Conservation (phyloP, 2,888 invertebrate genomes). For the Cabera pusaria region DNA sequence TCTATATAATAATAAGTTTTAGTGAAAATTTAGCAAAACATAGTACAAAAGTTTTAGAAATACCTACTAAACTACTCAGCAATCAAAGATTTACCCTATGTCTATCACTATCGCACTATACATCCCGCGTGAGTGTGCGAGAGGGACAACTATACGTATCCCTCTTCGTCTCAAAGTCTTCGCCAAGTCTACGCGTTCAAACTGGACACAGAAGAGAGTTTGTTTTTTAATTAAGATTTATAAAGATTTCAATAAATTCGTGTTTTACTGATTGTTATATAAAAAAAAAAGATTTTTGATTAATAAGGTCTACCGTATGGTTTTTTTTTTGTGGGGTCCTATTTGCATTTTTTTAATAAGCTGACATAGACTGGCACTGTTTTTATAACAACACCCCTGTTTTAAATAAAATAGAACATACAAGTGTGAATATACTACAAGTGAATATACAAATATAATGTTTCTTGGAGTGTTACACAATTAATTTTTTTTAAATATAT, state of each 20-base stretch:
- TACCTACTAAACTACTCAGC: slow-evolving; percentile 80
- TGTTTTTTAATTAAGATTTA: slow-evolving; percentile 27
- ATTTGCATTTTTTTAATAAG: no score
- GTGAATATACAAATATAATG: no score
- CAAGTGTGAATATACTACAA: no score
- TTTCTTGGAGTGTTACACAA: no score
- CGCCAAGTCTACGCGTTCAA: slow-evolving; percentile 58
- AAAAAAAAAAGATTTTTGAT: no score
- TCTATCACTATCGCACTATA: slow-evolving; percentile 77
- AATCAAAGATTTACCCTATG: slow-evolving; percentile 73
- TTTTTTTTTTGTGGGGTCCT: no score
- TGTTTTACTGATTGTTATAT: slow-evolving; percentile 8
- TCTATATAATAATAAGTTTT: slow-evolving; percentile 69
- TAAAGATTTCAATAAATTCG: slow-evolving; percentile 27
- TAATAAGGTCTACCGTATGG: no score
- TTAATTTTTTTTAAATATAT: no score
- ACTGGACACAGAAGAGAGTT: slow-evolving; percentile 26
- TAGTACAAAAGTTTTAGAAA: slow-evolving; percentile 83
- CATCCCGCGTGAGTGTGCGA: slow-evolving; percentile 58
- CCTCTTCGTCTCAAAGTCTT: slow-evolving; percentile 42
- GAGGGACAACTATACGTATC: slow-evolving; percentile 42
- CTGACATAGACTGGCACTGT: no score
- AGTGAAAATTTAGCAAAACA: slow-evolving; percentile 84
- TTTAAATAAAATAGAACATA: no score
- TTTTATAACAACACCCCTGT: no score